phyloP scores from a whole-genome alignment of 1,140 invertebrate species.

The Euura lappo region DNA sequence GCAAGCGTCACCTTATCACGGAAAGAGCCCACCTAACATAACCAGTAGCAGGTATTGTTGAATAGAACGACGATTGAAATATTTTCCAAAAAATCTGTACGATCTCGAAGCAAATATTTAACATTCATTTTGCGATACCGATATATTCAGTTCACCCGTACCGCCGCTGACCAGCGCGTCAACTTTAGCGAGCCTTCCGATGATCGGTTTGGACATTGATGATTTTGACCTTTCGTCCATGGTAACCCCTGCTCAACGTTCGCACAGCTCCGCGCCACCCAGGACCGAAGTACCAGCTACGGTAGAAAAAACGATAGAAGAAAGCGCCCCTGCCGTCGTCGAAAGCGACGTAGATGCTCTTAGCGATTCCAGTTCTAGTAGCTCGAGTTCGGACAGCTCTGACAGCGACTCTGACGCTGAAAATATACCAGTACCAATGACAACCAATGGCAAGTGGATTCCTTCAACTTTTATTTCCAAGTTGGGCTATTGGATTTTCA shows the following conservation, averaged over 20 bases:
- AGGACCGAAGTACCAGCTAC: conserved; percentile 31
- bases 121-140: conserved; percentile 15
- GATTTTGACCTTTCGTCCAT: conserved; percentile 44
- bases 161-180: conserved; percentile 64
- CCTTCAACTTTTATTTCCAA: conserved; percentile 11
- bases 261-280: conserved; percentile 36
- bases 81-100: conserved; percentile 4
- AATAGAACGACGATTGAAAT: background rate
- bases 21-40: conserved; percentile 59
- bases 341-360: conserved; percentile 38
- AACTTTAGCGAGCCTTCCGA: conserved; percentile 75
- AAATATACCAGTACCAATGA: conserved; percentile 31
- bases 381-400: conserved; percentile 52
- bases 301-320: conserved; percentile 25
- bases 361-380: conserved; percentile 52
- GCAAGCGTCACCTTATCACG: conserved; percentile 60
- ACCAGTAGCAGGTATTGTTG: conserved; percentile 54
- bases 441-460: conserved; percentile 36
- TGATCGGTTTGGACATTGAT: conserved; percentile 74
- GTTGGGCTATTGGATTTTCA: conserved; percentile 25
- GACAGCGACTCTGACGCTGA: conserved; percentile 53
- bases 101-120: conserved; percentile 4
- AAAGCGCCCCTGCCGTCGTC: background rate
- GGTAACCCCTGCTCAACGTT: conserved; percentile 29
- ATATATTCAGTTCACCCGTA: conserved; percentile 60